Evolutionary conservation across 2,888 invertebrate species (phyloP), one percentile per base, ranked within the genome.

Genomic region (Leptinotarsa rubiginosa): DNA sequence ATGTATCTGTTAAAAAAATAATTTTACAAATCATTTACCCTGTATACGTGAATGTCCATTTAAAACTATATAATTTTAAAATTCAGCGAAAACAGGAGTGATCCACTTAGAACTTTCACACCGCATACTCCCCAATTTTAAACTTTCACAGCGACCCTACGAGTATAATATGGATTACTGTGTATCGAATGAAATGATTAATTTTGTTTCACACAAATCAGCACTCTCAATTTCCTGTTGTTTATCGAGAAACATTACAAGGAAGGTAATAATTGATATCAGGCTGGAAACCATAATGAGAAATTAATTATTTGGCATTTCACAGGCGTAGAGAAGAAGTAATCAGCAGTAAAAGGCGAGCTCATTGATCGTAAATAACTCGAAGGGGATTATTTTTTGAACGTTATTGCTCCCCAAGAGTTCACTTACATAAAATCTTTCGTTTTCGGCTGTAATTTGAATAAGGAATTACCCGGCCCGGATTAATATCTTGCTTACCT

Each of bases 381-480:
- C 31, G 62, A 25, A 31, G 18, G 15, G 59, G 62, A 62, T 62
- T 62, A 62, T 62, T 62, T 62, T 62, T 31, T 62, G 62, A 62
- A 62, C 62, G 31, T 62, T 62, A 62, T 62, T 62, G 62, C 62
- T 62, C 62, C 41, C 62, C 18, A 59, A 67, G 59, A 67, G 67
- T 67, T 52, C 67, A 47, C 49, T 25, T 67, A 50, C 50, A 50
- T 52, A 50, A 67, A 50, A 50, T 52, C 67, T 52, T 49, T 52
- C 49, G 49, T 67, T 49, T 67, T 67, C 49, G 52, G 62, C 22
- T 47, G 67, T 67, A 67, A 67, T 50, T 67, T 67, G 52, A 25
- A 50, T 49, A 47, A 65, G 47, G 20, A 49, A 65, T 65, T 65
- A 49, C 65, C 62, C 62, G 13, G 62, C 18, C 25, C 31, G n/a